phyloP scores from a whole-genome alignment of 64 coral and sea anemone genomes.

The Stichodactyla helianthus region DNA sequence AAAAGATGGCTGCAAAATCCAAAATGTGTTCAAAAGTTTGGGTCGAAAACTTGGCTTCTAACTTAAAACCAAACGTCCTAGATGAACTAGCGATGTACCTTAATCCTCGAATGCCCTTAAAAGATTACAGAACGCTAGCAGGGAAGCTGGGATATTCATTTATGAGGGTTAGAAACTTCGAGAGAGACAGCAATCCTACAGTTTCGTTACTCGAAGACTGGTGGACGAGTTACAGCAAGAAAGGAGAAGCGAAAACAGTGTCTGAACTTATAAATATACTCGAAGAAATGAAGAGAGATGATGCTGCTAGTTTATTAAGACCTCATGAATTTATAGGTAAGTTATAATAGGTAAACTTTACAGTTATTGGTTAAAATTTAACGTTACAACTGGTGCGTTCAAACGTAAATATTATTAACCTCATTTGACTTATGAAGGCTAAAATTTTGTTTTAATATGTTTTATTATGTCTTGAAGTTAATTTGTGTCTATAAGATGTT shows the following conservation, averaged over 20 bases:
- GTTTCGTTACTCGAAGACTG: slow-evolving; percentile 50
- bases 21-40: slow-evolving; percentile 15
- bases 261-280: slow-evolving; percentile 55
- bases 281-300: slow-evolving; percentile 65
- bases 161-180: slow-evolving; percentile 69
- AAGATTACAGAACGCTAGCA: slow-evolving; percentile 80
- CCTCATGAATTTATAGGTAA: slow-evolving; percentile 78
- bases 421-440: too few relatives aligned
- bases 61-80: slow-evolving; percentile 49
- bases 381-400: too few relatives aligned
- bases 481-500: too few relatives aligned
- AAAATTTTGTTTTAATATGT: too few relatives aligned
- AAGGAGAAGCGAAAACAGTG: slow-evolving; percentile 68
- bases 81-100: slow-evolving; percentile 75
- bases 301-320: slow-evolving; percentile 75
- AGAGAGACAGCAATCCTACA: slow-evolving; percentile 57
- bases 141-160: slow-evolving; percentile 77
- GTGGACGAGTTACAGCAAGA: slow-evolving; percentile 28
- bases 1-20: not conserved
- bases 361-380: not conserved
- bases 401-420: too few relatives aligned
- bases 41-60: slow-evolving; percentile 26
- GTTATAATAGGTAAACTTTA: not conserved
- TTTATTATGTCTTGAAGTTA: too few relatives aligned
- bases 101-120: slow-evolving; percentile 73